Percentiles rank a stretch among this genome's conserved stretches.
These are phyloP conservation scores for Channa argus DNA, from an alignment of 2,113 vertebrate species.

Conservation along the genomic window DNA sequence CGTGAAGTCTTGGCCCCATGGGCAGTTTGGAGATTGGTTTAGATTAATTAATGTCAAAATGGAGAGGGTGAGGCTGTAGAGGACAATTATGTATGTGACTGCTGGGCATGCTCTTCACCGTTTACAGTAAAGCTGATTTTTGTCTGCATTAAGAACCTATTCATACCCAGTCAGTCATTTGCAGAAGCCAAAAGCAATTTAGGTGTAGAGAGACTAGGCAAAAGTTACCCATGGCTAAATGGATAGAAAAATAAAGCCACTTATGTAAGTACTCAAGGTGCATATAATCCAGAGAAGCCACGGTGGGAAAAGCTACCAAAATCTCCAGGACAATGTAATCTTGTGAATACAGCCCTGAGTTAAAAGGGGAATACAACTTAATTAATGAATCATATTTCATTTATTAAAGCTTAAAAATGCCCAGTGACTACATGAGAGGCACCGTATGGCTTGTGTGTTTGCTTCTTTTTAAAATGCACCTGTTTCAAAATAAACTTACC, in stretches of 20 bases:
- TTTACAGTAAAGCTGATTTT: slow-evolving; percentile 49
- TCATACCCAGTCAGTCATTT: slow-evolving; percentile 65
- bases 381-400: slow-evolving; percentile 37
- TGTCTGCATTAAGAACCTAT: slow-evolving; percentile 43
- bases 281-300: slow-evolving; percentile 52
- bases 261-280: slow-evolving; percentile 64
- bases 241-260: slow-evolving; percentile 75
- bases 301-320: slow-evolving; percentile 30
- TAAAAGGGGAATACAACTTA: slow-evolving; percentile 33
- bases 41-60: slow-evolving; percentile 78
- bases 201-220: slow-evolving; percentile 55
- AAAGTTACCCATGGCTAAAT: slow-evolving; percentile 68
- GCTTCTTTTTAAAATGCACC: background rate
- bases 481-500: background rate
- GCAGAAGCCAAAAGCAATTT: slow-evolving; percentile 67
- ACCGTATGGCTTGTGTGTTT: background rate
- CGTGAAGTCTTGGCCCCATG: slow-evolving; percentile 62
- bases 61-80: slow-evolving; percentile 49
- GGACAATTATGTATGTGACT: slow-evolving; percentile 71
- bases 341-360: slow-evolving; percentile 28
- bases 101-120: slow-evolving; percentile 43
- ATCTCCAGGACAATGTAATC: slow-evolving; percentile 61
- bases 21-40: slow-evolving; percentile 69
- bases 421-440: background rate
- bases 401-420: slow-evolving; percentile 8